Evolutionary conservation across 2,888 invertebrate species (phyloP).

Genomic region (Metallyticus violacea): DNA sequence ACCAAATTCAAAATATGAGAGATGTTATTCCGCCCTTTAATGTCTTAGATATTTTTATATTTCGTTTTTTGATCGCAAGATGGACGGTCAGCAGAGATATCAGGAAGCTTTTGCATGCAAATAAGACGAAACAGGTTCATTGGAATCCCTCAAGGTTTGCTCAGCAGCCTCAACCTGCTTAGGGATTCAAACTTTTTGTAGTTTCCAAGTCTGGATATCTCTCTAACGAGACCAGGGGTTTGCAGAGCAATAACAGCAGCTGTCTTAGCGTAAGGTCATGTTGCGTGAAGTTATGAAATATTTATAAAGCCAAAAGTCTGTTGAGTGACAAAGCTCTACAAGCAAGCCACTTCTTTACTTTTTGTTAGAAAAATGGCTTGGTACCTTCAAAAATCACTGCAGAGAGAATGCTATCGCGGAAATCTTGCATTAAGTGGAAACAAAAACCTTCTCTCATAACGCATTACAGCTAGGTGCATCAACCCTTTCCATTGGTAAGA

Average conservation of each 20-base stretch:
- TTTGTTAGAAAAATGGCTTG: too few species aligned
- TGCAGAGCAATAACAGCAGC: too few species aligned
- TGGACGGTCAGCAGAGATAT: background rate
- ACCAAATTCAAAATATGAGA: too few species aligned
- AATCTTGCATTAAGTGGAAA: too few species aligned
- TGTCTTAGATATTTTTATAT: background rate
- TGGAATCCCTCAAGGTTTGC: background rate
- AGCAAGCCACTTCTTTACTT: background rate
- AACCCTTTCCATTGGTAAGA: too few species aligned
- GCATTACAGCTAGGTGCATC: too few species aligned
- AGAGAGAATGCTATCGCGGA: too few species aligned
- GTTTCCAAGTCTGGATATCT: background rate
- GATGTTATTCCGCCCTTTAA: too few species aligned
- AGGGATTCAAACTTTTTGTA: background rate
- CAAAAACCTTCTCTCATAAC: too few species aligned
- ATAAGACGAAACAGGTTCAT: background rate
- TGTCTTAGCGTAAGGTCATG: background rate
- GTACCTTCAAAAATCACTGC: too few species aligned
- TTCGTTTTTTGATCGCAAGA: background rate
- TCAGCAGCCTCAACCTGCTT: background rate
- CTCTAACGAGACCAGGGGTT: background rate
- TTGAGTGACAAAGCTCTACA: background rate
- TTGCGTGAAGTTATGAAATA: background rate
- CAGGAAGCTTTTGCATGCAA: background rate
- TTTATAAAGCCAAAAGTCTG: background rate